Conservation (phyloP, 2,113 vertebrate genomes). For the Lepus timidus region DNA sequence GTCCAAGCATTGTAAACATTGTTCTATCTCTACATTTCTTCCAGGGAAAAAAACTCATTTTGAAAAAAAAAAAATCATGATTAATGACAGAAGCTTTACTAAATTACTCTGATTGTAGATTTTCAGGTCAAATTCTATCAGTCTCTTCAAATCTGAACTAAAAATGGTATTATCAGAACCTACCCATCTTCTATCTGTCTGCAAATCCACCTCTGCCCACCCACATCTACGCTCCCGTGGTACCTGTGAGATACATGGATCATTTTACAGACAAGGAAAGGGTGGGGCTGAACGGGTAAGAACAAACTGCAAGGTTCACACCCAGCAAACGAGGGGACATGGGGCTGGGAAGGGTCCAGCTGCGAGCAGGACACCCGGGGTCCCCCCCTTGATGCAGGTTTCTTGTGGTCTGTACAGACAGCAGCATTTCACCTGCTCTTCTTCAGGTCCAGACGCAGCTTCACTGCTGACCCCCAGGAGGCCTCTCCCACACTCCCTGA, state of each 20-base stretch:
- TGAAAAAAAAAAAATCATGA: neutral
- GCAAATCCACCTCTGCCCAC: neutral
- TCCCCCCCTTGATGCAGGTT: neutral
- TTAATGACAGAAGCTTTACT: neutral
- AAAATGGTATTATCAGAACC: neutral
- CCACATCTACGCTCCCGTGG: neutral
- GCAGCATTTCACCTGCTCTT: neutral
- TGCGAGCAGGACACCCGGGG: fast-evolving
- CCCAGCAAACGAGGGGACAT: fast-evolving
- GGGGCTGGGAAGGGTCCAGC: neutral
- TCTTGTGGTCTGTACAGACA: neutral
- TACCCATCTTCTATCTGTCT: neutral
- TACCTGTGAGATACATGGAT: too few relatives aligned
- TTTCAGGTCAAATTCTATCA: neutral
- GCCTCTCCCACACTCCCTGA: neutral
- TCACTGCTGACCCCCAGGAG: neutral
- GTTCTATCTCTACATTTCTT: neutral
- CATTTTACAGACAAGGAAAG: neutral
- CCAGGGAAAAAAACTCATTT: neutral
- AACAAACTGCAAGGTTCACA: neutral
- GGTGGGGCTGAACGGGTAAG: neutral
- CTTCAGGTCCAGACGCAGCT: neutral
- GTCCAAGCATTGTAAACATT: neutral
- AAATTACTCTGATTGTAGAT: neutral
- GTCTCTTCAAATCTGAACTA: neutral